Conservation (phyloP, 2,888 invertebrate species). For the Bibio marci region DNA sequence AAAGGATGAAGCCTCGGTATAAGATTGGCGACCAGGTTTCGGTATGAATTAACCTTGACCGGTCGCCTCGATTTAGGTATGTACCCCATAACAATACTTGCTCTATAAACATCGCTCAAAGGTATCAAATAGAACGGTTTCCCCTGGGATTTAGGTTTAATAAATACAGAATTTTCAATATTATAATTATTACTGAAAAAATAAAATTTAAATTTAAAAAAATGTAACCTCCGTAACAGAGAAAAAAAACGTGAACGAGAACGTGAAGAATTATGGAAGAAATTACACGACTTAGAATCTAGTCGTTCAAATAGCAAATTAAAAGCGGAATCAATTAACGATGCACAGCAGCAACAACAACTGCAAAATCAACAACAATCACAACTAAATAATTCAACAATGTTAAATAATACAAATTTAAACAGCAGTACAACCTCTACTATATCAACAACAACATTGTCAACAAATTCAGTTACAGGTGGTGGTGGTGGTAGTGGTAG, state of each 20-base stretch:
- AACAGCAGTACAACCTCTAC: background rate
- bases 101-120: too few relatives aligned
- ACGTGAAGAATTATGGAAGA: conserved; percentile 97
- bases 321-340: conserved; percentile 10
- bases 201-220: too few relatives aligned
- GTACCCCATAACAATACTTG: too few relatives aligned
- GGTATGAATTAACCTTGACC: too few relatives aligned
- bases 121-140: too few relatives aligned
- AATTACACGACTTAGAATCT: conserved; percentile 78
- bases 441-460: conserved; percentile 1
- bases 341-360: conserved; percentile 3
- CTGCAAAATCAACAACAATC: too few relatives aligned
- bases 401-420: conserved; percentile 2
- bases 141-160: too few relatives aligned
- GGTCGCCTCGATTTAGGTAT: too few relatives aligned
- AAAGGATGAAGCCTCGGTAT: too few relatives aligned
- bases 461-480: conserved; percentile 2
- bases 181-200: too few relatives aligned
- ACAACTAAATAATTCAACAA: conserved; percentile 4
- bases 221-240: conserved; percentile 14
- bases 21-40: too few relatives aligned
- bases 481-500: conserved; percentile 1
- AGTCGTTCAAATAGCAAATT: conserved; percentile 29
- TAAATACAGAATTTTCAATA: too few relatives aligned
- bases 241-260: conserved; percentile 56